These are phyloP conservation scores for Porites lobata DNA, from an alignment of 92 coral and sea anemone genomes.

Conservation along the genomic window DNA sequence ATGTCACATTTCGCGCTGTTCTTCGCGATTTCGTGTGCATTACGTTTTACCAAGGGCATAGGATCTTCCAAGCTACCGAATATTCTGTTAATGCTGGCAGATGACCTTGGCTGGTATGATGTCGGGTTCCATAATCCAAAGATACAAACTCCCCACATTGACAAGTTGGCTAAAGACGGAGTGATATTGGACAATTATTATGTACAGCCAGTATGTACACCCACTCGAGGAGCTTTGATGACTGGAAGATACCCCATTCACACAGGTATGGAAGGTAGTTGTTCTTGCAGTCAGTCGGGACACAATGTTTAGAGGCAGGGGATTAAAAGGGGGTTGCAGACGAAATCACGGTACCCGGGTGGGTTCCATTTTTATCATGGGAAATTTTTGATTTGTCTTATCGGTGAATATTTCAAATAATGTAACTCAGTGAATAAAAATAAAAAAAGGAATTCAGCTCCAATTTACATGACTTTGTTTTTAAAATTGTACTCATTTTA, in stretches of 20 bases:
- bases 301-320: too few relatives aligned
- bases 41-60: background rate
- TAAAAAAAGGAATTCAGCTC: too few relatives aligned
- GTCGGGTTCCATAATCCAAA: constrained; percentile 58
- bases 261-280: constrained; percentile 24
- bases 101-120: constrained; percentile 66
- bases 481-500: too few relatives aligned
- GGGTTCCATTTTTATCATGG: too few relatives aligned
- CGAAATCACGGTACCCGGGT: too few relatives aligned
- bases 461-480: too few relatives aligned
- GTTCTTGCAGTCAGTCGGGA: too few relatives aligned
- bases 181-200: constrained; percentile 60
- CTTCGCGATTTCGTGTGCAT: background rate
- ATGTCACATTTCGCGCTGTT: too few relatives aligned
- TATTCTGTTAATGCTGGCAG: constrained; percentile 56
- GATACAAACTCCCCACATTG: constrained; percentile 62
- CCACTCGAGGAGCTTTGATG: constrained; percentile 50
- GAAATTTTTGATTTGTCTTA: too few relatives aligned
- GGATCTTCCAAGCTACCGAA: constrained; percentile 32
- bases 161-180: constrained; percentile 53
- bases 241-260: constrained; percentile 63
- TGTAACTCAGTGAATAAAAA: too few relatives aligned
- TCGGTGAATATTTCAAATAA: too few relatives aligned
- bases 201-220: constrained; percentile 64
- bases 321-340: too few relatives aligned